Conservation (phyloP, 2,113 vertebrate species). For the Hassar affinis region DNA sequence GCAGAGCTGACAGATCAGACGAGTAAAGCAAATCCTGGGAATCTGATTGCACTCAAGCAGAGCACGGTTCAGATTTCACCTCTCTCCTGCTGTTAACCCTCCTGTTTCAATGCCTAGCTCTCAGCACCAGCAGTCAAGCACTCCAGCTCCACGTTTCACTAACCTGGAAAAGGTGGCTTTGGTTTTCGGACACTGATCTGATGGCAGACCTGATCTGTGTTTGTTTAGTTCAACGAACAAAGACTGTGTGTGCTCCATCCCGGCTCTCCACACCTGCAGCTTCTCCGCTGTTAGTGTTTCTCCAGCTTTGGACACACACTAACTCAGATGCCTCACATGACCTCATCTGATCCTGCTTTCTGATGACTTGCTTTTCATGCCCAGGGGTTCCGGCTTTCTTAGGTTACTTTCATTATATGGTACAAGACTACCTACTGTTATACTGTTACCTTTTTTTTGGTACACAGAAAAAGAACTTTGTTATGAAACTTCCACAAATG, state of each 20-base stretch:
- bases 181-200: slow-evolving; percentile 35
- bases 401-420: background rate
- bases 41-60: slow-evolving; percentile 13
- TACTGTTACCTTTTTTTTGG: background rate
- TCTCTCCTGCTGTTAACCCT: slow-evolving; percentile 35
- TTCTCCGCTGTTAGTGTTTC: slow-evolving; percentile 28
- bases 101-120: slow-evolving; percentile 7
- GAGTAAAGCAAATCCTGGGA: slow-evolving; percentile 8
- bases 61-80: slow-evolving; percentile 21
- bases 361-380: slow-evolving; percentile 14
- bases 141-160: slow-evolving; percentile 61
- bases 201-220: slow-evolving; percentile 48
- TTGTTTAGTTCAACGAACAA: slow-evolving; percentile 53
- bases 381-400: background rate
- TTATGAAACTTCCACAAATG: background rate
- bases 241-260: slow-evolving; percentile 42
- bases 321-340: background rate
- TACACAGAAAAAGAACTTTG: background rate
- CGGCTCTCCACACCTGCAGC: slow-evolving; percentile 49
- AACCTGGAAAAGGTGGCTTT: slow-evolving; percentile 45
- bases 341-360: slow-evolving; percentile 17
- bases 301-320: slow-evolving; percentile 18
- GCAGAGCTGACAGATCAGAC: slow-evolving; percentile 30
- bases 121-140: slow-evolving; percentile 19
- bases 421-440: background rate